Evolutionary conservation across 2,888 invertebrate genomes (phyloP).

Genomic region (Gastrophysa polygoni): DNA sequence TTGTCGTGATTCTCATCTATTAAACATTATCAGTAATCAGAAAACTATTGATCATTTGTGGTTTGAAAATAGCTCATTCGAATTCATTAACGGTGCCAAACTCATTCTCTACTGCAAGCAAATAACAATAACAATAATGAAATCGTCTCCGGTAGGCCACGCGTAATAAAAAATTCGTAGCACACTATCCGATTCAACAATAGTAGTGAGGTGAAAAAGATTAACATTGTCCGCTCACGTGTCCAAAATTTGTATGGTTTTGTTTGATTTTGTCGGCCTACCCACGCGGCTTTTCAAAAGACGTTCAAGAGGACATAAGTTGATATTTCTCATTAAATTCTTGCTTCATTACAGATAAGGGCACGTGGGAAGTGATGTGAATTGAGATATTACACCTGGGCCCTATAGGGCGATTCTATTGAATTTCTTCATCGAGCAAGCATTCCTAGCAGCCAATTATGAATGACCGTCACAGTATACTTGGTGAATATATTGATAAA

Average conservation of each 20-base stretch:
- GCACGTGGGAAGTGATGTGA: slow-evolving; percentile 8
- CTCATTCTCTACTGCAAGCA: neutral
- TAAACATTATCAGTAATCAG: too few relatives aligned
- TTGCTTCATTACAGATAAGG: slow-evolving; percentile 3
- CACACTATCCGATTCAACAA: slow-evolving; percentile 12
- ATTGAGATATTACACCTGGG: slow-evolving; percentile 4
- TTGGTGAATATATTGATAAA: too few relatives aligned
- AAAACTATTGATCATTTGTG: too few relatives aligned
- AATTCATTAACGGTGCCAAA: neutral
- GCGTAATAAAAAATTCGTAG: slow-evolving; percentile 9
- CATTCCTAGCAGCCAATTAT: too few relatives aligned
- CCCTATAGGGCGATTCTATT: neutral
- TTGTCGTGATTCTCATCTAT: too few relatives aligned
- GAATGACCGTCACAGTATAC: neutral
- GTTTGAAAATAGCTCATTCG: neutral
- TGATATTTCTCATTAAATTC: slow-evolving; percentile 11
- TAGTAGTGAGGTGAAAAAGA: neutral
- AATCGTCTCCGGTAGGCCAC: neutral
- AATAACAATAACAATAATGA: neutral
- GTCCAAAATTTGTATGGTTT: neutral
- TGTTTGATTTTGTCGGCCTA: slow-evolving; percentile 1
- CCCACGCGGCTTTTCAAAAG: slow-evolving; percentile 3
- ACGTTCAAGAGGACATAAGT: neutral
- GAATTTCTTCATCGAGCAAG: too few relatives aligned
- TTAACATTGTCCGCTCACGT: slow-evolving; percentile 15